Conservation (phyloP, 2,797 vertebrate species). For the Crenichthys baileyi region DNA sequence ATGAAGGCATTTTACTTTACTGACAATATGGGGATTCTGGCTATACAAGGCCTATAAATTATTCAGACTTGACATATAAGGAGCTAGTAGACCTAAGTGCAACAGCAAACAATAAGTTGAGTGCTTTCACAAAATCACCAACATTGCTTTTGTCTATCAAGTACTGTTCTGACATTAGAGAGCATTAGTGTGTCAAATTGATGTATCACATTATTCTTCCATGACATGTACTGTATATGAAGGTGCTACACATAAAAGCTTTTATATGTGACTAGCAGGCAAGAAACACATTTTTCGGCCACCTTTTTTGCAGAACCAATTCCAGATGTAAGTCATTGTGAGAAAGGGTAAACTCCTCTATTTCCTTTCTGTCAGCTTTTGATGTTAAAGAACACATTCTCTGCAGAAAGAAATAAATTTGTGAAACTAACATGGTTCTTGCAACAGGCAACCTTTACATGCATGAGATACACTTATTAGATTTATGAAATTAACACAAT, state of each 20-base stretch:
- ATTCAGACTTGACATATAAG: conserved; percentile 1
- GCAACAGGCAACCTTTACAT: too few species aligned
- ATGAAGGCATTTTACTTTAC: conserved; percentile 1
- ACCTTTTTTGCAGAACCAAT: not conserved
- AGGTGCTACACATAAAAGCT: not conserved
- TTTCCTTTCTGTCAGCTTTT: too few species aligned
- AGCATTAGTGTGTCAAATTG: not conserved
- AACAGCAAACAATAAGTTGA: not conserved
- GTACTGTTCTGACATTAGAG: not conserved
- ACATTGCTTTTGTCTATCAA: not conserved
- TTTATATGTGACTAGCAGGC: not conserved
- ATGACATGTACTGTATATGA: not conserved
- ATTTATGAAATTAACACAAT: too few species aligned
- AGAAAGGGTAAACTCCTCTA: too few species aligned
- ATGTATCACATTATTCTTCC: not conserved
- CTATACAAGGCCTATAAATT: not conserved
- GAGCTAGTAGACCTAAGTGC: not conserved
- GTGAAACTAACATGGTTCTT: too few species aligned
- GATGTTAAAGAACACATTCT: too few species aligned
- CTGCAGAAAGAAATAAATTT: too few species aligned
- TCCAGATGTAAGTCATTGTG: too few species aligned
- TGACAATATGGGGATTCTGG: not conserved
- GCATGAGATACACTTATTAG: too few species aligned
- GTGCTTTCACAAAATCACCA: not conserved
- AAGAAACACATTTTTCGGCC: not conserved